phyloP scores from a whole-genome alignment of 2,888 invertebrate species.

The Nasonovia ribisnigri region DNA sequence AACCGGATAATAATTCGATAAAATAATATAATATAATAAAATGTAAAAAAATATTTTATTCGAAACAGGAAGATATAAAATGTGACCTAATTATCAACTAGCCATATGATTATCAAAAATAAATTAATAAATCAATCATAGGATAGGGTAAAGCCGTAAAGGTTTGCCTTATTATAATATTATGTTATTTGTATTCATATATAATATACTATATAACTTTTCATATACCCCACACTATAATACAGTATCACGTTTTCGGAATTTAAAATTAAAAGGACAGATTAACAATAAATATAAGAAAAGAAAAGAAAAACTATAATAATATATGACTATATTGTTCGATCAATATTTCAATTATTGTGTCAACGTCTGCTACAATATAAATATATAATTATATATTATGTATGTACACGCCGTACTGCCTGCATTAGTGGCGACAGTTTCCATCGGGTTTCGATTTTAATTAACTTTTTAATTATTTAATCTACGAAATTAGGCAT shows the following conservation, averaged over 20 bases:
- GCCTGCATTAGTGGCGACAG: neutral
- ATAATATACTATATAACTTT: neutral
- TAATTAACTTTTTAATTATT: slow-evolving; percentile 15
- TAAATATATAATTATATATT: neutral
- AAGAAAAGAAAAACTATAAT: neutral
- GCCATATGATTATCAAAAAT: neutral
- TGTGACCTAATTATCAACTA: neutral
- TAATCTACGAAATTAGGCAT: neutral
- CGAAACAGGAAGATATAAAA: neutral
- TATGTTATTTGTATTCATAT: neutral
- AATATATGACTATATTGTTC: neutral
- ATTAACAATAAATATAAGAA: neutral
- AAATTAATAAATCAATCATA: neutral
- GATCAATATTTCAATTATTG: neutral
- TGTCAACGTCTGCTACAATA: neutral
- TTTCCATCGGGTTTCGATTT: neutral
- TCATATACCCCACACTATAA: neutral
- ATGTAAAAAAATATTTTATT: neutral
- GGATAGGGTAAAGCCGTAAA: neutral
- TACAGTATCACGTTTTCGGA: neutral
- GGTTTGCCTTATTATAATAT: neutral
- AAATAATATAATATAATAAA: too few relatives aligned
- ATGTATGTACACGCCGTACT: neutral
- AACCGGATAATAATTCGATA: too few relatives aligned
- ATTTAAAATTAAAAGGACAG: neutral